Evolutionary conservation across 92 coral and sea anemone species (phyloP).

Genomic region (Actinostola sp.): DNA sequence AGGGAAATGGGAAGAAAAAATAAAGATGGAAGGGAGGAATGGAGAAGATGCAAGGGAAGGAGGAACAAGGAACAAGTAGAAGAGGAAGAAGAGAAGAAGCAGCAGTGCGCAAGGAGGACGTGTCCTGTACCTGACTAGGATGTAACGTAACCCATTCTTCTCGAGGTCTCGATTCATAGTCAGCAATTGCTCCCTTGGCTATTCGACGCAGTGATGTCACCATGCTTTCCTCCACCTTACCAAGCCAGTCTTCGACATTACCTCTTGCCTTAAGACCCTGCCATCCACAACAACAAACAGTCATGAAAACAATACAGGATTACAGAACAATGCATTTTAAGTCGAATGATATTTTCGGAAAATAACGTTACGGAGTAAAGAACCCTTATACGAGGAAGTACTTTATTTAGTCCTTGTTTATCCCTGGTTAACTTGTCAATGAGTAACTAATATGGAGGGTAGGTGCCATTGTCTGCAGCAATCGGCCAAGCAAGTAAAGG

Average conservation of each 20-base stretch:
- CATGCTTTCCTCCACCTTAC: slow-evolving; percentile 98
- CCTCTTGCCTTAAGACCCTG: slow-evolving; percentile 99
- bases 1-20: too few species aligned
- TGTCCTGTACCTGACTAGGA: slow-evolving; percentile 88
- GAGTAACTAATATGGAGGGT: too few species aligned
- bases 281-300: background rate
- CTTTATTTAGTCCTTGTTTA: too few species aligned
- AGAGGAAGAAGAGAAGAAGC: background rate
- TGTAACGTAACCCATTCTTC: slow-evolving; percentile 98
- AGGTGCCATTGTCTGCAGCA: too few species aligned
- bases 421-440: too few species aligned
- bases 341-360: background rate
- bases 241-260: slow-evolving; percentile 99
- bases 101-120: too few species aligned
- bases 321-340: background rate
- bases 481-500: too few species aligned
- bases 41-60: too few species aligned
- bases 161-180: slow-evolving; percentile 85
- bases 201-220: slow-evolving; percentile 80
- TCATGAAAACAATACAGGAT: background rate
- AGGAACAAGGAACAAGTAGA: background rate
- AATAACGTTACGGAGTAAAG: too few species aligned
- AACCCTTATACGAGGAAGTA: too few species aligned
- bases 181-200: slow-evolving; percentile 91
- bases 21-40: too few species aligned